Evolutionary conservation across 92 coral and sea anemone genomes (phyloP), one percentile per base, ranked within the genome.

Genomic region (Palythoa caribaeorum): DNA sequence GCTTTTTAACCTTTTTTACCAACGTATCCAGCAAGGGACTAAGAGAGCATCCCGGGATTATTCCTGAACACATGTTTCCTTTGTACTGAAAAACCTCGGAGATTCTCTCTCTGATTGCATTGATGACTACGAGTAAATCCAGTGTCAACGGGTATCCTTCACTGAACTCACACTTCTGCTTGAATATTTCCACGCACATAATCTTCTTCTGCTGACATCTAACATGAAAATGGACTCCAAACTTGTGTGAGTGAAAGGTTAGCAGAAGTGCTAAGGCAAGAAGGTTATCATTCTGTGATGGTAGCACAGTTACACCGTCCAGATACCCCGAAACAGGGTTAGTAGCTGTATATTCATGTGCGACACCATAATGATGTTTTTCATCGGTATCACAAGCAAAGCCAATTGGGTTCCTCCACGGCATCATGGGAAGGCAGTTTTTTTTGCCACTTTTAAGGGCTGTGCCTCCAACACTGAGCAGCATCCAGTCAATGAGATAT

Each of bases 321-420:
- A 84, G 68, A 15, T 38, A 50, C 53, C 87, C 87, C 2, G 52
- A 6, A 9, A 11, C 1, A 14, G 52, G 2, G 6, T 74, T 63
- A 9, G 51, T 37, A 6, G 68, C 77, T 6, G 51, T 84, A 68
- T 71, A 84, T 10, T 51, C 39, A 65, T 73, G 48, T 8, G 47
- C 87, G 0, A 84, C 79, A 20, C 50, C 87, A 11, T 84, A 84
- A 65, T 84, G 87, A 55, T 71, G 65, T 51, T 5, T 10, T 3
- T 48, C 65, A 17, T 44, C 79, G 2, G 69, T 71, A 52, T 84
- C 87, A 38, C 87, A 84, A 57, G 79, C 87, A 48, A 84, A 84
- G 37, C 78, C 87, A 39, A 84, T 84, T 16, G 87, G 87, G 38
- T 84, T 84, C 51, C 79, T 50, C 87, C 87, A 84, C 38, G 37